A percentile compares a stretch with the other conserved stretches of the same genome.
These are phyloP conservation scores for Intellagama lesueurii DNA, from an alignment of 2,797 vertebrate genomes.

Conservation along the genomic window DNA sequence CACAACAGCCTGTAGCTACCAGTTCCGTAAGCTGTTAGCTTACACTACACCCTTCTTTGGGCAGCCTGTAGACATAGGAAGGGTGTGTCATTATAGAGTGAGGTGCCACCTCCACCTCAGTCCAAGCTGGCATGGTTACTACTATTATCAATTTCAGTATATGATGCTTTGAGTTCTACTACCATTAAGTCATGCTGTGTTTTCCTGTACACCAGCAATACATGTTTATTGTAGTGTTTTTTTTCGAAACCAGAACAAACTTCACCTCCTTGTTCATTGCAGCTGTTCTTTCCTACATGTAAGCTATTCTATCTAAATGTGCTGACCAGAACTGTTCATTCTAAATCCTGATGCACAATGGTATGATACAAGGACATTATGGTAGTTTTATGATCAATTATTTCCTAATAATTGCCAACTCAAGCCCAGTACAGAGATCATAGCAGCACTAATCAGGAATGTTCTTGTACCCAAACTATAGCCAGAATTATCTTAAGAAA, in stretches of 20 bases:
- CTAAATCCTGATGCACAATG: not conserved
- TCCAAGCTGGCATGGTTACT: too few relatives aligned
- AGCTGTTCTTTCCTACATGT: not conserved
- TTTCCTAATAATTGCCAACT: not conserved
- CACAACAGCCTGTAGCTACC: not conserved
- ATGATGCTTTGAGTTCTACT: not conserved
- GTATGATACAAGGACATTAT: not conserved
- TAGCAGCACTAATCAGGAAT: not conserved
- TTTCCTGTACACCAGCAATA: not conserved
- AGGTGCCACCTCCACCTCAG: too few relatives aligned
- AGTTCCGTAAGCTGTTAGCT: not conserved
- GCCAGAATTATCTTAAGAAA: too few relatives aligned
- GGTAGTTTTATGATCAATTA: not conserved
- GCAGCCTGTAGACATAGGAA: too few relatives aligned
- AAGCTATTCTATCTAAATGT: not conserved
- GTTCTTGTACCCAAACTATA: not conserved
- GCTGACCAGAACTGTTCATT: not conserved
- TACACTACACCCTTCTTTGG: not conserved
- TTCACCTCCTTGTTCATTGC: not conserved
- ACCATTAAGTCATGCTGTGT: not conserved
- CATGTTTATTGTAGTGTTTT: not conserved
- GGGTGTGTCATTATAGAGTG: too few relatives aligned
- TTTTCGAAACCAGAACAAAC: not conserved
- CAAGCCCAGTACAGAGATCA: not conserved
- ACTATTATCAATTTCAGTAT: not conserved